phyloP scores from a whole-genome alignment of 2,888 invertebrate species.

The Drosophila bunnanda region DNA sequence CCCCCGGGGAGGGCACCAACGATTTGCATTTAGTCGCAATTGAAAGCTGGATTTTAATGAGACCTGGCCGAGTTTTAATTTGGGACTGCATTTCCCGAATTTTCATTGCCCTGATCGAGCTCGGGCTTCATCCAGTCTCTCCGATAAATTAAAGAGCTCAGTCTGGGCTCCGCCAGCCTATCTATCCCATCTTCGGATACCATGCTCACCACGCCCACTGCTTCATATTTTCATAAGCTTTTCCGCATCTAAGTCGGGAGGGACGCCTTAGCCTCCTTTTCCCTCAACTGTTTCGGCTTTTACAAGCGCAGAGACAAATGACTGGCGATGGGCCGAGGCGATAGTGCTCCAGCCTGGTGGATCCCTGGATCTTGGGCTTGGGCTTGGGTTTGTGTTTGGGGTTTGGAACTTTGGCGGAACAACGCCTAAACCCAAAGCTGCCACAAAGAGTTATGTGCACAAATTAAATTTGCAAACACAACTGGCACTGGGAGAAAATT shows the following conservation, averaged over 20 bases:
- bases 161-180: constrained; percentile 17
- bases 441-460: constrained; percentile 70
- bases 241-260: constrained; percentile 56
- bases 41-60: constrained; percentile 21
- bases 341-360: constrained; percentile 50
- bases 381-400: constrained; percentile 5
- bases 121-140: constrained; percentile 44
- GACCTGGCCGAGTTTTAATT: constrained; percentile 19
- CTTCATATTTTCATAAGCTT: constrained; percentile 60
- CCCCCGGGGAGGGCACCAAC: constrained; percentile 1
- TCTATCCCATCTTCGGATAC: constrained; percentile 44
- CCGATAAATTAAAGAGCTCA: constrained; percentile 40
- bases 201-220: constrained; percentile 68
- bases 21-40: constrained; percentile 35
- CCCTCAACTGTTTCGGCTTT: constrained; percentile 43
- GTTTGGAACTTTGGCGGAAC: constrained; percentile 26
- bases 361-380: constrained; percentile 32
- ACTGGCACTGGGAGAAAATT: constrained; percentile 28
- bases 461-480: constrained; percentile 79
- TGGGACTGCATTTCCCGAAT: constrained; percentile 20
- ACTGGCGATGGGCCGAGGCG: constrained; percentile 54
- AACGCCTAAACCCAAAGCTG: constrained; percentile 73
- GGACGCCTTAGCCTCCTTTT: constrained; percentile 28
- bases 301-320: constrained; percentile 79
- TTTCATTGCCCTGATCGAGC: not conserved